Percentiles rank a stretch among this genome's conserved stretches.
Conservation (phyloP, 2,797 vertebrate species). For the Spondyliosoma cantharus region DNA sequence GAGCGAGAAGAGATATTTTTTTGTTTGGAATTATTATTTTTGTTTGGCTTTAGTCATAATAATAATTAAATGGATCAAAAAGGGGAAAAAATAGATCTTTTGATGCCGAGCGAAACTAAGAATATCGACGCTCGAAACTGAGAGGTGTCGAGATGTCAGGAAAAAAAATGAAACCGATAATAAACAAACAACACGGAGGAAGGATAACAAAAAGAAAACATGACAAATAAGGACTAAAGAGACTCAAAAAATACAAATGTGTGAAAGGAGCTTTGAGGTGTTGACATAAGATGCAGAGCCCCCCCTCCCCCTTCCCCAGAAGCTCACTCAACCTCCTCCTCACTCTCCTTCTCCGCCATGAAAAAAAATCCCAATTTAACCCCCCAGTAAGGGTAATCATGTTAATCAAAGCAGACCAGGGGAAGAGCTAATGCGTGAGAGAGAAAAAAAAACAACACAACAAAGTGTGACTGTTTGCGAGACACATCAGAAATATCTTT, state of each 20-base stretch:
- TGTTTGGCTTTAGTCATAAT: neutral
- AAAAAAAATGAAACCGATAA: constrained; percentile 11
- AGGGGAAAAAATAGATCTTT: neutral
- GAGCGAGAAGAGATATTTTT: neutral
- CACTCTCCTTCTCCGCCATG: neutral
- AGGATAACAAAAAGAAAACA: neutral
- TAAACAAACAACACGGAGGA: constrained; percentile 1
- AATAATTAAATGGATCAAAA: constrained; percentile 17
- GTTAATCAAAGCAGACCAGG: constrained; percentile 47
- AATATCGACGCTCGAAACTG: constrained; percentile 16
- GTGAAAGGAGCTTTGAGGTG: constrained; percentile 19
- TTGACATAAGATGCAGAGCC: neutral
- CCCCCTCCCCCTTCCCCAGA: no score
- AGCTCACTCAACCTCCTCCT: neutral
- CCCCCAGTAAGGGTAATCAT: constrained; percentile 24
- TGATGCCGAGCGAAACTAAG: constrained; percentile 27
- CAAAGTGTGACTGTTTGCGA: constrained; percentile 40
- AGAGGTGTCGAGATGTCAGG: constrained; percentile 13
- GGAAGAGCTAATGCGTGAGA: constrained; percentile 10
- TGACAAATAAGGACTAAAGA: neutral
- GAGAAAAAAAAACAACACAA: constrained; percentile 4
- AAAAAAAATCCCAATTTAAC: constrained; percentile 14
- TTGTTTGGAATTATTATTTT: neutral
- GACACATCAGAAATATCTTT: constrained; percentile 48
- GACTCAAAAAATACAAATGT: constrained; percentile 32